Percentiles rank a stretch among this genome's conserved stretches.
phyloP scores from a whole-genome alignment of 2,888 invertebrate species.

The Pyrrhia umbra region DNA sequence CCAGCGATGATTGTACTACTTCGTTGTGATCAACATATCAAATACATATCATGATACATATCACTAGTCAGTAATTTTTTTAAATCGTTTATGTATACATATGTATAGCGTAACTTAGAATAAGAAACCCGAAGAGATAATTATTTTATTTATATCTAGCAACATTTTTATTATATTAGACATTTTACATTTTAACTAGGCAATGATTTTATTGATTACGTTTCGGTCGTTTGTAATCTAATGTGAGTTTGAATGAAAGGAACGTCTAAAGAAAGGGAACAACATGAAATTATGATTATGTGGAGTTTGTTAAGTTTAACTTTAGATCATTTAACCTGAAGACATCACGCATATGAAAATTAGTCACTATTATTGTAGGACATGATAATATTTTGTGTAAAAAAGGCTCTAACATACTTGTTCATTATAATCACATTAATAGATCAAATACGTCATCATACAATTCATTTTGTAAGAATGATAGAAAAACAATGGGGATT shows the following conservation, averaged over 20 bases:
- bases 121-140: conserved; percentile 74
- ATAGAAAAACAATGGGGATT: background rate
- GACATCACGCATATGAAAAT: background rate
- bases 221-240: conserved; percentile 36
- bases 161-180: conserved; percentile 57
- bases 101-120: conserved; percentile 75
- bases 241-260: conserved; percentile 39
- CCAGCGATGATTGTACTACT: conserved; percentile 42
- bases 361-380: background rate
- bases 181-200: conserved; percentile 42
- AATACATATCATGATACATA: conserved; percentile 80
- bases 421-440: background rate
- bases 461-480: no score
- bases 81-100: conserved; percentile 88
- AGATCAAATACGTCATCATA: no score
- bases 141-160: conserved; percentile 72
- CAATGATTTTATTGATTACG: conserved; percentile 34
- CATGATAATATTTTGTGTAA: background rate
- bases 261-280: conserved; percentile 64
- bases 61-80: conserved; percentile 85
- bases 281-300: conserved; percentile 57
- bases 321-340: background rate
- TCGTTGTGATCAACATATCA: conserved; percentile 82
- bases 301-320: conserved; percentile 56
- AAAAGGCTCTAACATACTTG: no score